Percentiles rank a stretch among this genome's conserved stretches.
phyloP scores from a whole-genome alignment of 2,113 vertebrate species.

The Hemiprocne comata region DNA sequence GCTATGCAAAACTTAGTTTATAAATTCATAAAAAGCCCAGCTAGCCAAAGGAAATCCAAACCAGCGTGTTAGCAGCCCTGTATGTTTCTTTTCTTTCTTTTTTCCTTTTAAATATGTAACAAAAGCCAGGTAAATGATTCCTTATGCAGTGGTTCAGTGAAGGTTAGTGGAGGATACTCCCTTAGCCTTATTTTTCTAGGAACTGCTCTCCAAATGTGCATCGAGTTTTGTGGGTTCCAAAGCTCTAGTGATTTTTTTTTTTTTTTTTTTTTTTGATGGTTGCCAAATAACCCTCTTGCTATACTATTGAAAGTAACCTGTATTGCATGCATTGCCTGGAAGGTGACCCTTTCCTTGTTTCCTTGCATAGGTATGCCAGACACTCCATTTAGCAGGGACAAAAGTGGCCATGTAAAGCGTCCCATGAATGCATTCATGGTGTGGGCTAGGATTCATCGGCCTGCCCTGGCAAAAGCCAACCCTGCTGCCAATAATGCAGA shows the following conservation, averaged over 20 bases:
- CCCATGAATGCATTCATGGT: slow-evolving; percentile 90
- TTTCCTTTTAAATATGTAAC: neutral
- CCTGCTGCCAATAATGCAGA: slow-evolving; percentile 73
- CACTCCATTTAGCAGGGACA: slow-evolving; percentile 74
- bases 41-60: neutral
- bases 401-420: slow-evolving; percentile 81
- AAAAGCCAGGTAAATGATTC: neutral
- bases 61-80: neutral
- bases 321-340: neutral
- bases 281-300: neutral
- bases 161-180: neutral
- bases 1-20: neutral
- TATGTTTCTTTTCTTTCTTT: accelerated
- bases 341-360: slow-evolving; percentile 51
- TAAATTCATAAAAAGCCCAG: neutral
- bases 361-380: slow-evolving; percentile 75
- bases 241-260: slow-evolving; percentile 22
- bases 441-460: slow-evolving; percentile 83
- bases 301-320: neutral
- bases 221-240: neutral
- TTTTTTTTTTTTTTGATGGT: slow-evolving; percentile 19
- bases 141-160: neutral
- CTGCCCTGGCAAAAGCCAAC: slow-evolving; percentile 76
- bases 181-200: neutral
- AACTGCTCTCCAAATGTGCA: neutral